These are phyloP conservation scores for Helogale parvula DNA, from an alignment of 2,113 vertebrate species.

Conservation along the genomic window DNA sequence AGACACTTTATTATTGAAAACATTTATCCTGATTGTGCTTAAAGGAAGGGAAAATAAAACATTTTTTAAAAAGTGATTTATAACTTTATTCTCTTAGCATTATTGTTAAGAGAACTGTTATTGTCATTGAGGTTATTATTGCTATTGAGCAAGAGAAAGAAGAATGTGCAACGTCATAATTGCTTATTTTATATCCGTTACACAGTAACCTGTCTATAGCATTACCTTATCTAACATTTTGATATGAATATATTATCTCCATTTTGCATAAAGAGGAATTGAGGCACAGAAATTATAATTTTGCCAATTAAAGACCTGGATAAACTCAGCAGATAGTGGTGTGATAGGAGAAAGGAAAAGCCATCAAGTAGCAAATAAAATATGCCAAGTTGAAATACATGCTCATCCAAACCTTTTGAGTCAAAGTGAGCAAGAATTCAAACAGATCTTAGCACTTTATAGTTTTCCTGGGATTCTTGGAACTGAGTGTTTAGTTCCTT, in stretches of 20 bases:
- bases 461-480: background rate
- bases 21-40: background rate
- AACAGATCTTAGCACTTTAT: background rate
- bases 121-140: background rate
- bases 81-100: background rate
- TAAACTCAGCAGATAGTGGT: background rate
- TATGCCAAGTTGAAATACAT: background rate
- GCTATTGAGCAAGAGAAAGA: background rate
- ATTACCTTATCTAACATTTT: background rate
- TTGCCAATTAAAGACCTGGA: background rate
- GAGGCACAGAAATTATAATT: background rate
- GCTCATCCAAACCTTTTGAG: background rate
- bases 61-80: background rate
- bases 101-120: too few relatives aligned
- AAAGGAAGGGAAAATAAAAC: background rate
- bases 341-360: background rate
- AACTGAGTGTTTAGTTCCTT: background rate
- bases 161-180: background rate
- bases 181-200: background rate
- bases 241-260: background rate
- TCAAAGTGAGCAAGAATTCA: constrained; percentile 25
- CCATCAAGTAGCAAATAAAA: background rate
- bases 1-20: background rate
- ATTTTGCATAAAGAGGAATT: background rate
- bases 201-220: background rate